Evolutionary conservation across 2,113 vertebrate genomes (phyloP).

Genomic region (Prochilodus magdalenae): DNA sequence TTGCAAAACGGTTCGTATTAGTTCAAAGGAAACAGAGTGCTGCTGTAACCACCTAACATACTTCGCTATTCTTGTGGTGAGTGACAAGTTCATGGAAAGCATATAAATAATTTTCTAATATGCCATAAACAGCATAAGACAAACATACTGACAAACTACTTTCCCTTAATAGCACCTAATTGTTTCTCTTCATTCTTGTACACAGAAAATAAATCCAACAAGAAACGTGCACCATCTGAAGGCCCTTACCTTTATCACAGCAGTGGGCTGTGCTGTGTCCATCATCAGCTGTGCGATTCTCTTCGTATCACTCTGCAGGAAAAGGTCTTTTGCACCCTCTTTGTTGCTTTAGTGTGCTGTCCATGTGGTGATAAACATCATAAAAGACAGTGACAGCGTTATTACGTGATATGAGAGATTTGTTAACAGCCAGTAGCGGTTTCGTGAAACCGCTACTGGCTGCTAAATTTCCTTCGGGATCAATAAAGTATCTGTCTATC

Average conservation of each 20-base stretch:
- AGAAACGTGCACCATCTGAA: conserved; percentile 69
- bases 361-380: not conserved
- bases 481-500: no score
- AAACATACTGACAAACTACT: no score
- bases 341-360: not conserved
- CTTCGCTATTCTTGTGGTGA: conserved; percentile 79
- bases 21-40: conserved; percentile 65
- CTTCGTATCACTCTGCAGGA: conserved; percentile 68
- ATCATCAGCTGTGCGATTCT: conserved; percentile 71
- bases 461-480: no score
- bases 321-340: conserved; percentile 1
- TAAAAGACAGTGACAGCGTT: no score
- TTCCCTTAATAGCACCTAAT: not conserved
- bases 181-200: not conserved
- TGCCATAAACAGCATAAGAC: no score
- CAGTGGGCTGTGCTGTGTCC: conserved; percentile 69
- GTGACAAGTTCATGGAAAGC: conserved; percentile 29
- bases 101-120: not conserved
- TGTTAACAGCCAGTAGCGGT: no score
- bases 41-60: conserved; percentile 78
- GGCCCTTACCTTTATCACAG: conserved; percentile 72
- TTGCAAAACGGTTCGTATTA: conserved; percentile 58
- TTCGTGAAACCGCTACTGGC: no score
- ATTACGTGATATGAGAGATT: not conserved
- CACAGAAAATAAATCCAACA: conserved; percentile 66